Conservation (phyloP, 2,888 invertebrate species). For the Mesochorus sp. region DNA sequence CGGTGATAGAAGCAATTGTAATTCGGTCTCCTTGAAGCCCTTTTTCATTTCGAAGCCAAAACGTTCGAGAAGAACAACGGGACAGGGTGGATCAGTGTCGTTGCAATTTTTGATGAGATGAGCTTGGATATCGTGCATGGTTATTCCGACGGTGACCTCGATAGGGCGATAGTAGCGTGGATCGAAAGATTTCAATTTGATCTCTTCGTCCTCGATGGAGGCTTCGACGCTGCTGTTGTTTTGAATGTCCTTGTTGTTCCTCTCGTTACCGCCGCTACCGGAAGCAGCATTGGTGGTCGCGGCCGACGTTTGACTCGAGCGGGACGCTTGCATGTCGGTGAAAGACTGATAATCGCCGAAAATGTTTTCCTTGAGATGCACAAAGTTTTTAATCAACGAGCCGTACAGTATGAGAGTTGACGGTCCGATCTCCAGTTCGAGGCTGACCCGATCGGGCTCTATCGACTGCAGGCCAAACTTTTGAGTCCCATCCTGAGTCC, state of each 20-base stretch:
- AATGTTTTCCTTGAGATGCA: constrained; percentile 97
- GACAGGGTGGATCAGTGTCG: constrained; percentile 95
- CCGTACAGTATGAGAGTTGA: constrained; percentile 96
- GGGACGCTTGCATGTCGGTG: constrained; percentile 93
- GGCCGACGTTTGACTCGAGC: constrained; percentile 77
- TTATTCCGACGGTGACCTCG: constrained; percentile 95
- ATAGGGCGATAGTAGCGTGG: constrained; percentile 94
- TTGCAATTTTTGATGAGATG: constrained; percentile 96
- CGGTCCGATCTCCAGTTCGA: constrained; percentile 97
- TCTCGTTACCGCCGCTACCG: constrained; percentile 72
- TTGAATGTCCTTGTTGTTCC: constrained; percentile 78
- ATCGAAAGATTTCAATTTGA: constrained; percentile 88
- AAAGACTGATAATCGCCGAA: constrained; percentile 98
- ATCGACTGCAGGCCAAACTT: constrained; percentile 94
- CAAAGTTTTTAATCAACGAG: constrained; percentile 93
- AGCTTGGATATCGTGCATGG: constrained; percentile 97
- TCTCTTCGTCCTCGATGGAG: constrained; percentile 86
- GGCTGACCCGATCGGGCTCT: constrained; percentile 93
- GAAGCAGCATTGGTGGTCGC: constrained; percentile 40
- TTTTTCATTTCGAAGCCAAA: constrained; percentile 99
- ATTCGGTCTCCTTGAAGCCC: constrained; percentile 93
- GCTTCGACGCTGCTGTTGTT: constrained; percentile 82
- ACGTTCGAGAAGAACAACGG: constrained; percentile 93
- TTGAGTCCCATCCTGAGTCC: constrained; percentile 86
- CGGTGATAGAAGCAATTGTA: constrained; percentile 95